These are phyloP conservation scores for Myotis planiceps DNA, from an alignment of 2,797 vertebrate genomes.

Conservation along the genomic window DNA sequence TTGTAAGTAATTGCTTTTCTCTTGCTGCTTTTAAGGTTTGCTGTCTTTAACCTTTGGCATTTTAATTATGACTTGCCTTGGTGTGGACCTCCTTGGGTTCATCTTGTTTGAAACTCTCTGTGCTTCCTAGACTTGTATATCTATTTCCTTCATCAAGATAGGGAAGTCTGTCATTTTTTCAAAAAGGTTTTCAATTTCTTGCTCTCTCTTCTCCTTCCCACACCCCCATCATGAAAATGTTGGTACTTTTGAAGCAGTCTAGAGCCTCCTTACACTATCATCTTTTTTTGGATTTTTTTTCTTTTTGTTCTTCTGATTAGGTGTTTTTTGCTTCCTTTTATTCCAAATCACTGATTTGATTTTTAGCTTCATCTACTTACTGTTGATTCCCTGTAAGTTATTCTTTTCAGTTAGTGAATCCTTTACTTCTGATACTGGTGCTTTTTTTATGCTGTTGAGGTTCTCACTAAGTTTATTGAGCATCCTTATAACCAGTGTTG, in stretches of 20 bases:
- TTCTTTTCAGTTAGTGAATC: neutral
- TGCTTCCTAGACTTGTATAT: neutral
- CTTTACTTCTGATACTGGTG: neutral
- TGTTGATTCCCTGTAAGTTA: neutral
- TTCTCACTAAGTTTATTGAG: neutral
- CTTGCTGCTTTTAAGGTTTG: neutral
- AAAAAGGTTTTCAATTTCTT: neutral
- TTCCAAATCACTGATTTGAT: neutral
- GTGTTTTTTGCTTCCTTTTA: neutral
- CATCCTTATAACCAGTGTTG: neutral
- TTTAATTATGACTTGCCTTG: neutral
- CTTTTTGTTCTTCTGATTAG: neutral
- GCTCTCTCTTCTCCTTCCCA: neutral
- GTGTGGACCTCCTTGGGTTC: neutral
- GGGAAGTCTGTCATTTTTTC: neutral
- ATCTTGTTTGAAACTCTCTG: neutral
- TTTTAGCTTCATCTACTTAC: neutral
- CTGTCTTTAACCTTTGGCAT: neutral
- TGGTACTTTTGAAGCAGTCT: neutral
- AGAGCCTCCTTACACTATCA: neutral
- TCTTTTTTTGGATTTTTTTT: neutral
- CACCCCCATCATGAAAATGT: neutral
- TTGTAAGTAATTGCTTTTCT: neutral
- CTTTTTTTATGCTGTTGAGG: neutral
- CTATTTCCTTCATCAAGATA: neutral